Percentiles rank a stretch among this genome's conserved stretches.
phyloP scores from a whole-genome alignment of 2,888 invertebrate genomes.

The Drosophila nigricruria region DNA sequence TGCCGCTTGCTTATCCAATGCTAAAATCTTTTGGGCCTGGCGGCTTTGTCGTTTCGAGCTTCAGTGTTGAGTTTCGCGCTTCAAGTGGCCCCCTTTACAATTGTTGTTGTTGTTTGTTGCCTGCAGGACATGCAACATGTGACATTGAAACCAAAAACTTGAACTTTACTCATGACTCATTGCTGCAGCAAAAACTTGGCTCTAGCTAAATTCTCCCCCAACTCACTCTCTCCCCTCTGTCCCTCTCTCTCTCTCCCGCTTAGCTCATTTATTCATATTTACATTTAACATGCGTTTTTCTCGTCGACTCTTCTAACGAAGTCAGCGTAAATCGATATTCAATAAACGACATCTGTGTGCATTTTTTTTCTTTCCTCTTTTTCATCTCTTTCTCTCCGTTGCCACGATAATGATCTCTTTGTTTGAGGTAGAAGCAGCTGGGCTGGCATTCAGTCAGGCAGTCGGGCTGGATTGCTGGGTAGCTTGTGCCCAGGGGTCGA shows the following conservation, averaged over 20 bases:
- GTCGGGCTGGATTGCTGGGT: slow-evolving; percentile 16
- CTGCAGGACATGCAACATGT: slow-evolving; percentile 77
- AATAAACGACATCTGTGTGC: slow-evolving; percentile 83
- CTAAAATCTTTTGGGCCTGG: slow-evolving; percentile 64
- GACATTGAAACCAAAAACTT: slow-evolving; percentile 75
- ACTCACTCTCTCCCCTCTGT: neutral
- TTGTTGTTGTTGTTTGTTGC: slow-evolving; percentile 18
- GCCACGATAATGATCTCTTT: slow-evolving; percentile 74
- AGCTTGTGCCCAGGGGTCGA: slow-evolving; percentile 58
- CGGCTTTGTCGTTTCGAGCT: slow-evolving; percentile 40
- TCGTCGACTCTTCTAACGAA: slow-evolving; percentile 64
- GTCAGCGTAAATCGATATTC: slow-evolving; percentile 82
- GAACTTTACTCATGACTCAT: slow-evolving; percentile 36
- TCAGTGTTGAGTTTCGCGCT: slow-evolving; percentile 73
- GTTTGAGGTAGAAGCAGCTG: slow-evolving; percentile 51
- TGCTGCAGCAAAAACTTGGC: neutral
- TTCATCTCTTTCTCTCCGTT: neutral
- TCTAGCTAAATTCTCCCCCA: slow-evolving; percentile 1
- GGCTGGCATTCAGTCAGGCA: slow-evolving; percentile 31
- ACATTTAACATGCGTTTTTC: slow-evolving; percentile 75
- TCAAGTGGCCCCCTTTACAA: slow-evolving; percentile 60
- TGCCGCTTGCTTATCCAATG: slow-evolving; percentile 61
- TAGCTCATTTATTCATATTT: slow-evolving; percentile 80
- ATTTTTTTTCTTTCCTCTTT: slow-evolving; percentile 54
- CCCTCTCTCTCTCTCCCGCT: neutral